These are phyloP conservation scores for Melitaea cinxia DNA, from an alignment of 1,140 invertebrate species.

Conservation along the genomic window DNA sequence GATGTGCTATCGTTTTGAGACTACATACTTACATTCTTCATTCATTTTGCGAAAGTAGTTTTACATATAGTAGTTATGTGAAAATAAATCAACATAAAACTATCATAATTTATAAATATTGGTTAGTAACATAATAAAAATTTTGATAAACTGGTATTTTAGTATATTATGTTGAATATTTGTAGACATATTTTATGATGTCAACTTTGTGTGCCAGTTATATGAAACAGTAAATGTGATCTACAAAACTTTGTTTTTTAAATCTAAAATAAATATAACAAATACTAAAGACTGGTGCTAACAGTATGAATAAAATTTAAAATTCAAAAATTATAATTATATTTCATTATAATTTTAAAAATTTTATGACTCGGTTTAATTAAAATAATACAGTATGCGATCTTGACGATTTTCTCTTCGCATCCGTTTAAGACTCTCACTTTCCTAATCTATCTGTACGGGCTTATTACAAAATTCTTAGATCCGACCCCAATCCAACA, in stretches of 20 bases:
- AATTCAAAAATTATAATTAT: neutral
- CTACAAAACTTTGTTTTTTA: neutral
- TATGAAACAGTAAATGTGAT: no score
- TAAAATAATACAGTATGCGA: neutral
- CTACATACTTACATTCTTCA: constrained; percentile 49
- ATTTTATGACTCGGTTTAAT: neutral
- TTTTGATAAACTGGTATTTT: no score
- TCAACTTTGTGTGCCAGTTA: no score
- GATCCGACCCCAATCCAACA: constrained; percentile 58
- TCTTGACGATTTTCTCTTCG: constrained; percentile 27
- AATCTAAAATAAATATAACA: neutral
- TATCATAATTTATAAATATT: constrained; percentile 6
- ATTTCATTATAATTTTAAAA: neutral
- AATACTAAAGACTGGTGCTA: neutral
- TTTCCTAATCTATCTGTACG: constrained; percentile 48
- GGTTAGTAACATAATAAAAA: no score
- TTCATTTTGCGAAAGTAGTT: constrained; percentile 59
- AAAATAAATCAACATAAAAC: constrained; percentile 40
- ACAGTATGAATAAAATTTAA: neutral
- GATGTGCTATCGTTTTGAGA: constrained; percentile 55
- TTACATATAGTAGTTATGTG: constrained; percentile 62
- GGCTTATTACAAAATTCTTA: constrained; percentile 61
- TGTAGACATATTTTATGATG: no score
- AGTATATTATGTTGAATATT: no score
- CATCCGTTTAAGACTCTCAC: constrained; percentile 48